Base-by-base conservation (phyloP, 35 echinoderm and acorn worm species). In the Apostichopus californicus region DNA sequence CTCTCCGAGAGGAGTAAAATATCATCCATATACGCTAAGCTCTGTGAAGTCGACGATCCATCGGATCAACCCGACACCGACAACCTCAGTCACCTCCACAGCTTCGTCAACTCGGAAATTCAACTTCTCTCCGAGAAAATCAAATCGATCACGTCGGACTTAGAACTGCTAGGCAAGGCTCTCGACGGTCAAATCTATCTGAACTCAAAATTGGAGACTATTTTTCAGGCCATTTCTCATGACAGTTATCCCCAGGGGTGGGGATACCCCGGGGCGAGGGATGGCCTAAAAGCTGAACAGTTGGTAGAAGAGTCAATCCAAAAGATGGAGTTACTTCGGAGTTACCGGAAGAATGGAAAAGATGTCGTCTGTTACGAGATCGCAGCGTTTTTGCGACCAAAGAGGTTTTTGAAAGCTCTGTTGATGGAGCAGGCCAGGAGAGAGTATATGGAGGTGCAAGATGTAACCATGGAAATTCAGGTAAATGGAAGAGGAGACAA, bases 351-450 rank as follows among this genome's bases (percentile, higher is more conserved):
- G 18, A 63, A 64, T 22, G 70, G 21, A 17, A 60, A 84, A 57
- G 55, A 17, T 9, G 65, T 81, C n/a, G 52, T 66, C n/a, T 92
- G 85, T 22, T 98, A 86, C 78, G 89, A 95, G 78, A 55, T 98
- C 25, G 87, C 90, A 0, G 93, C 70, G 4, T 98, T 98, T 63
- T 78, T 77, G 23, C 92, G 91, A 11, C 96, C 94, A 56, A 90
- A 94, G 79, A 60, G 81, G 12, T 95, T 98, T 71, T 54, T 95
- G 4, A 80, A 93, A 52, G 63, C 78, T 55, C 22, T 98, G 14
- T 15, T 95, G 46, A 91, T 92, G 81, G 96, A 98, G 56, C 93
- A 98, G 61, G 92, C 94, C 5, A 92, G 96, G 54, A 96, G 94
- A 65, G 96, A 98, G 59, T 98, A 94, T 73, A 92, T 98, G 70